Evolutionary conservation across 2,113 vertebrate genomes (phyloP).

Genomic region (Crypturellus undulatus): DNA sequence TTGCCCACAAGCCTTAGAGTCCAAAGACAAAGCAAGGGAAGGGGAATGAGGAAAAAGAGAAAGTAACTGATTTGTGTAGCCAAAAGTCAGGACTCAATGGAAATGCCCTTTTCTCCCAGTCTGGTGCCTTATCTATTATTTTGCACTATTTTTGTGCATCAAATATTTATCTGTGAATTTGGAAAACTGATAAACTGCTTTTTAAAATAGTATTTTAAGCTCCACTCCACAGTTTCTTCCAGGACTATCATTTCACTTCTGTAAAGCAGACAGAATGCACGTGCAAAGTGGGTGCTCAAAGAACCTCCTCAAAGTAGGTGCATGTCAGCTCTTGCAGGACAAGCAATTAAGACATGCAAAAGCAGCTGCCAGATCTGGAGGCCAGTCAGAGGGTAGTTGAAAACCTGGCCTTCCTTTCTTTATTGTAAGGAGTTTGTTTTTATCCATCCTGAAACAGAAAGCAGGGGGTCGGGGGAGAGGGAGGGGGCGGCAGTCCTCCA

Average conservation of each 20-base stretch:
- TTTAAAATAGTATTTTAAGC: background rate
- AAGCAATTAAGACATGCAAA: conserved; percentile 61
- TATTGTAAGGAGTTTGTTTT: conserved; percentile 67
- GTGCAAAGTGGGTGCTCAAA: conserved; percentile 21
- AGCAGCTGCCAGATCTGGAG: conserved; percentile 61
- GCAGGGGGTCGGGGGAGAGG: background rate
- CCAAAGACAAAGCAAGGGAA: conserved; percentile 15
- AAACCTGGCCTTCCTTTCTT: conserved; percentile 63
- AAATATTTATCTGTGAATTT: background rate
- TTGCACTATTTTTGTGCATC: background rate
- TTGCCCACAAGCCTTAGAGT: conserved; percentile 1
- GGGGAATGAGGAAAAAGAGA: background rate
- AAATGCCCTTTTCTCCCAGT: background rate
- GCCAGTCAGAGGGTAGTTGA: conserved; percentile 53
- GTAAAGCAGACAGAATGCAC: background rate
- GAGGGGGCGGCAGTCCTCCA: conserved; percentile 59
- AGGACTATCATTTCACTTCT: background rate
- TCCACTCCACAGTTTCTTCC: background rate
- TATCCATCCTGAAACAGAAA: conserved; percentile 69
- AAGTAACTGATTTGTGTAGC: background rate
- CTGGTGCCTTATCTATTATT: background rate
- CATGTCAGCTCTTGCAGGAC: conserved; percentile 54
- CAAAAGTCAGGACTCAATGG: background rate
- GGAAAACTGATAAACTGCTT: background rate
- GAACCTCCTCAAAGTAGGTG: conserved; percentile 39